Base-by-base conservation (phyloP, 2,888 invertebrate genomes). In the Conops quadrifasciatus region DNA sequence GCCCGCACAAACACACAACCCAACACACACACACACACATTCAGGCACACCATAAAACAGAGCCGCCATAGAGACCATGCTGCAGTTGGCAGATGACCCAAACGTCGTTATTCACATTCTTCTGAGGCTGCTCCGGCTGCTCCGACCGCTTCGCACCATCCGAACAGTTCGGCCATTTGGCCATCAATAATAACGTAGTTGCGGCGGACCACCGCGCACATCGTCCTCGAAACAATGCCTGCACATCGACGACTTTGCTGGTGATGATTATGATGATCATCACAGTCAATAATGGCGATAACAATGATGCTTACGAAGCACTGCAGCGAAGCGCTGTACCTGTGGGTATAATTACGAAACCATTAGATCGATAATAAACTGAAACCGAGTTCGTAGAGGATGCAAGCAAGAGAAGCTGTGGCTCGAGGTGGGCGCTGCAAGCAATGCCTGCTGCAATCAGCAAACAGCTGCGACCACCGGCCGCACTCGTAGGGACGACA, bases 311-410 rank as follows among this genome's bases (percentile, higher is more conserved):
- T 78, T 79, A 78, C 77, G 68, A 36, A 62, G 62, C 36, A 30
- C n/a, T 51, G 51, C 26, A 26, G 28, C 28, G 21, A 53, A 19
- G 9, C 59, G 28, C 36, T 47, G 19, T 24, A 28, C 68, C 19
- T 68, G 75, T 65, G 74, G 75, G 78, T 79, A 79, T 82, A 83
- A 83, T 83, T 83, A 83, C 80, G 75, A 76, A 77, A 71, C 82
- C 82, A 83, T 83, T 83, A 81, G 77, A 78, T 74, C 74, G 73
- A 75, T 76, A 76, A 76, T 76, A 75, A 72, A 74, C 58, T 73
- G 69, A 53, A 71, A 70, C 51, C 51, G 71, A 64, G 70, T 56
- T 67, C 58, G 28, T 49, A 62, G 13, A 49, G 9, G 49, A n/a
- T n/a, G n/a, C n/a, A 2, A 13, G 56, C 56, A 13, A 26, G 2